These are phyloP conservation scores for Pygoscelis adeliae DNA, from an alignment of 2,113 vertebrate genomes.

Conservation along the genomic window DNA sequence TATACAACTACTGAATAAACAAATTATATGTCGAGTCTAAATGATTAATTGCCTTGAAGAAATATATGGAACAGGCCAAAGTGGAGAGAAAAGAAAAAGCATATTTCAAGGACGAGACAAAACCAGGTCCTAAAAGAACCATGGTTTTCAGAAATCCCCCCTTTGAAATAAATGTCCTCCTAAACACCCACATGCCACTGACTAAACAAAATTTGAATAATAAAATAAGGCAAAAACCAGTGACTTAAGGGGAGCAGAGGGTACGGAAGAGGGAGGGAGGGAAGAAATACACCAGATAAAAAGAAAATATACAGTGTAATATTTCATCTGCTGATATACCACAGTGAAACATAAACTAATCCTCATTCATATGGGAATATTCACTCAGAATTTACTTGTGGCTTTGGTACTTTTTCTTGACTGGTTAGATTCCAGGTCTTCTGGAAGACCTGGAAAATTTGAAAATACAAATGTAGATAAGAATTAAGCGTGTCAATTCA, in stretches of 20 bases:
- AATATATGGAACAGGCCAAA: conserved; percentile 10
- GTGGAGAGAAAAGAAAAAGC: background rate
- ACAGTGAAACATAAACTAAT: conserved; percentile 2
- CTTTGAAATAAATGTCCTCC: background rate
- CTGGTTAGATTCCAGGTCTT: conserved; percentile 3
- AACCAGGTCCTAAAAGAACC: background rate
- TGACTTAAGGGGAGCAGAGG: background rate
- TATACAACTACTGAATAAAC: conserved; percentile 12
- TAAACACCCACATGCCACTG: background rate
- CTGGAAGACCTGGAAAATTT: background rate
- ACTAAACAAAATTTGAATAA: background rate
- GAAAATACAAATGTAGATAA: background rate
- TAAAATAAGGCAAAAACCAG: background rate
- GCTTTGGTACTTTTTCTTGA: conserved; percentile 20
- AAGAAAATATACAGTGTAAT: background rate
- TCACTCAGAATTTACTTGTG: conserved; percentile 5
- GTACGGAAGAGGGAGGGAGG: background rate
- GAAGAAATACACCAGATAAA: conserved; percentile 38
- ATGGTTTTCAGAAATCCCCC: background rate
- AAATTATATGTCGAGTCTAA: conserved; percentile 23
- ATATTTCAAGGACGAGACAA: conserved; percentile 34
- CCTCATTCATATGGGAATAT: conserved; percentile 40
- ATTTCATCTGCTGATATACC: conserved; percentile 19
- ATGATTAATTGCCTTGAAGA: conserved; percentile 35
- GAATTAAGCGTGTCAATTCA: background rate